A percentile compares a stretch with the other conserved stretches of the same genome.
Conservation (phyloP, 2,113 vertebrate species). For the Halcyon senegalensis region DNA sequence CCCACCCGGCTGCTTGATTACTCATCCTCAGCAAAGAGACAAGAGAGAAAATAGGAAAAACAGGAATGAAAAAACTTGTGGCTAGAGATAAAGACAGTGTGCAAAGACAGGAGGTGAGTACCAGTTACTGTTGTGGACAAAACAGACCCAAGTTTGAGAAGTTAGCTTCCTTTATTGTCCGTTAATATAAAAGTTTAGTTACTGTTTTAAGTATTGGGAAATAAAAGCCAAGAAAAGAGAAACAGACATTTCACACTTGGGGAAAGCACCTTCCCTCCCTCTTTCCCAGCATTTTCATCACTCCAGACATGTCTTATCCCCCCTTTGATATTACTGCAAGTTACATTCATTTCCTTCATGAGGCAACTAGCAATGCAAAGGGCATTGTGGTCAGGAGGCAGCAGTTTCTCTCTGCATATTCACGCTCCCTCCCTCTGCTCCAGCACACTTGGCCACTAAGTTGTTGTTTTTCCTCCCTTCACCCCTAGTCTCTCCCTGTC, state of each 20-base stretch:
- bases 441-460: background rate
- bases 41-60: background rate
- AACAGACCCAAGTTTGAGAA: background rate
- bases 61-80: background rate
- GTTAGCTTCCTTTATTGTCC: background rate
- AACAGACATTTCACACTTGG: background rate
- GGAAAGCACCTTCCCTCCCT: background rate
- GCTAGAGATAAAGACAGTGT: background rate
- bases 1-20: background rate
- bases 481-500: rapidly evolving
- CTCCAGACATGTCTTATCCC: background rate
- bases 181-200: background rate
- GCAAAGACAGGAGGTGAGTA: too few species aligned
- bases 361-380: rapidly evolving
- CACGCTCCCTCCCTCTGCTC: rapidly evolving
- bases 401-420: background rate
- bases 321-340: background rate
- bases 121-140: background rate
- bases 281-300: background rate
- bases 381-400: rapidly evolving
- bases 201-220: background rate
- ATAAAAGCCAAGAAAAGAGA: background rate
- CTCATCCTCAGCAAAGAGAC: background rate
- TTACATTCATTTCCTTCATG: rapidly evolving
- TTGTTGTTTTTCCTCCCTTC: rapidly evolving